Evolutionary conservation across 2,113 vertebrate species (phyloP), one percentile per base, ranked within the genome.

Genomic region (Spilogale gracilis): DNA sequence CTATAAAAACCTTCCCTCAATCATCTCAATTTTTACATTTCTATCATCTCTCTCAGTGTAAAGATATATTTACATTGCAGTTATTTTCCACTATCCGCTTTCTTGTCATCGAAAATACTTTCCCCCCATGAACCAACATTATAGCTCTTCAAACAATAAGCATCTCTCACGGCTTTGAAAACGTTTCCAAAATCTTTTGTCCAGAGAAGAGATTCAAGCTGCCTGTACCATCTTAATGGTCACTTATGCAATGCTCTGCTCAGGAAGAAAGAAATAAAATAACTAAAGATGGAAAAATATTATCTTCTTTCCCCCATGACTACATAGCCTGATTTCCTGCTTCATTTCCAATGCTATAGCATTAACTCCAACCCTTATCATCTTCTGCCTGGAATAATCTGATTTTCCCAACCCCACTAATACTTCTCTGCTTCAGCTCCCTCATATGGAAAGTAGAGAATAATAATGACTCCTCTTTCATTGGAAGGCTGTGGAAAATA

Each of bases 51-150:
- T 80, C 32, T 65, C 12, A 12, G 21, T 54, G 74, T 69, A 87
- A 88, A 23, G 38, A 27, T 86, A 30, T 74, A 82, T 95, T 91
- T 94, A 65, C 17, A 89, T 20, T 6, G 32, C 43, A 83, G 48
- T 89, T 91, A 95, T 83, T 95, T 58, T 84, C 80, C 58, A 74
- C 38, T 73, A 14, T 73, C 20, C 96, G 30, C 13, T 92, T 95
- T 58, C 87, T 89, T 93, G 87, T 63, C 4, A 9, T 30, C 56
- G 45, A 63, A 89, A 96, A 81, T 78, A 78, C 74, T 85, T 65
- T 84, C 3, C 27, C 78, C 61, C 71, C 12, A 23, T 63, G 60
- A 93, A 94, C 96, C 73, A 89, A 89, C 94, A 67, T 74, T 30
- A 88, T 61, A 73, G 74, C 7, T 91, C n/a, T 71, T 20, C 13